Conservation (phyloP, 2,888 invertebrate genomes). For the Ligdia adustata region DNA sequence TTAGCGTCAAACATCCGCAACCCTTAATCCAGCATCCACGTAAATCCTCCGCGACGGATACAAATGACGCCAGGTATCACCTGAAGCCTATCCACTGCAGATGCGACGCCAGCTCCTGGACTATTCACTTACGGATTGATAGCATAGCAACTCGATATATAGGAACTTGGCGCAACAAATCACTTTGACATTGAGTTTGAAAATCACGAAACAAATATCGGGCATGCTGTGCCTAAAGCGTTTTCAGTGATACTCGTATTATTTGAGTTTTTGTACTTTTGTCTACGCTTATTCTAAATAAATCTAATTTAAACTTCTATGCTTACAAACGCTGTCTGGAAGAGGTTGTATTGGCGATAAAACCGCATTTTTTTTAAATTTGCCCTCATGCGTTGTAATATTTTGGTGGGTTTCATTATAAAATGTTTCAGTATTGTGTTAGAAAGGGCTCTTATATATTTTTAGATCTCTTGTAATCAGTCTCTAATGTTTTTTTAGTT, state of each 20-base stretch:
- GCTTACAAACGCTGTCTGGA: no score
- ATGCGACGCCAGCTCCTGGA: constrained; percentile 53
- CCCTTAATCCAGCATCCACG: constrained; percentile 50
- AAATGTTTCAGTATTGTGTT: no score
- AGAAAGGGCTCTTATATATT: no score
- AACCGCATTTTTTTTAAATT: no score
- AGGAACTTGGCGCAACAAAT: constrained; percentile 50
- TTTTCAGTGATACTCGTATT: background rate
- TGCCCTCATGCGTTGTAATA: no score
- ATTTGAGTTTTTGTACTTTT: no score
- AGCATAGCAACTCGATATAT: constrained; percentile 64
- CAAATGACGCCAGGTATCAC: constrained; percentile 75
- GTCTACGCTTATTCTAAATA: no score
- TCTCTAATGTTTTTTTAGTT: no score
- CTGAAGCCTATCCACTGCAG: constrained; percentile 67
- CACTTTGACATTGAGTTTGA: constrained; percentile 45
- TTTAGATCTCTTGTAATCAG: no score
- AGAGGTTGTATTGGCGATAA: no score
- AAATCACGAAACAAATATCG: constrained; percentile 43
- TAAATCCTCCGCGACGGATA: constrained; percentile 64
- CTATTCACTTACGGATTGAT: constrained; percentile 74
- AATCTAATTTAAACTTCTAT: no score
- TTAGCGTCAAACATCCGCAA: constrained; percentile 36
- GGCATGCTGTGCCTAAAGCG: constrained; percentile 35
- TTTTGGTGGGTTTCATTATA: no score